These are phyloP conservation scores for Danio kyathit DNA, from an alignment of 2,797 vertebrate genomes.

Conservation along the genomic window DNA sequence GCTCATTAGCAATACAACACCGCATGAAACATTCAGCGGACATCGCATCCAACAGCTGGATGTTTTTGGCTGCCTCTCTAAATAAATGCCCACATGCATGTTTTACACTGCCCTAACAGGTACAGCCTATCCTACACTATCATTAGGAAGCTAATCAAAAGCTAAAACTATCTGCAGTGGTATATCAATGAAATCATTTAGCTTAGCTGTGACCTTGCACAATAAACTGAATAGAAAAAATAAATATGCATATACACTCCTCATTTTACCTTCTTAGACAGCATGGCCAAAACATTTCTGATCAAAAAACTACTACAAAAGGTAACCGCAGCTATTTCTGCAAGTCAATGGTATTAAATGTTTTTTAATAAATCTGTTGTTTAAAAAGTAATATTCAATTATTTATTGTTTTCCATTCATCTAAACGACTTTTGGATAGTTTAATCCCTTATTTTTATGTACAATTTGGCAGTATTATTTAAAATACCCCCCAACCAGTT, in stretches of 20 bases:
- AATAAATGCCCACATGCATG: not conserved
- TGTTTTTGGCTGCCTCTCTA: constrained; percentile 3
- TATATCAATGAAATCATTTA: not conserved
- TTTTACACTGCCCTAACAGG: constrained; percentile 4
- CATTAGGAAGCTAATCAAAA: not conserved
- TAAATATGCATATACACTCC: not conserved
- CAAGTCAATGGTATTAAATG: too few species aligned
- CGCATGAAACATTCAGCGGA: not conserved
- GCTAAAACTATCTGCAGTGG: not conserved
- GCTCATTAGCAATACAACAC: not conserved
- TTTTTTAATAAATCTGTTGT: not conserved
- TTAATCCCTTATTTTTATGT: not conserved
- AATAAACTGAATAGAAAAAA: not conserved
- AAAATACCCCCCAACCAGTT: not conserved
- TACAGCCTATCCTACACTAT: not conserved
- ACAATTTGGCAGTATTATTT: too few species aligned
- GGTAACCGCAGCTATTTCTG: not conserved
- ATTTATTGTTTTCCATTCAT: not conserved
- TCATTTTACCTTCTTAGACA: not conserved
- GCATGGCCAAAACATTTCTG: not conserved
- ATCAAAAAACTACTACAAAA: not conserved
- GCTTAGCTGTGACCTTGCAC: not conserved
- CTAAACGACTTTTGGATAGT: not conserved
- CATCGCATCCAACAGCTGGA: not conserved
- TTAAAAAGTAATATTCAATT: not conserved